Conservation (phyloP, 2,113 vertebrate species). For the Corythaeola cristata region DNA sequence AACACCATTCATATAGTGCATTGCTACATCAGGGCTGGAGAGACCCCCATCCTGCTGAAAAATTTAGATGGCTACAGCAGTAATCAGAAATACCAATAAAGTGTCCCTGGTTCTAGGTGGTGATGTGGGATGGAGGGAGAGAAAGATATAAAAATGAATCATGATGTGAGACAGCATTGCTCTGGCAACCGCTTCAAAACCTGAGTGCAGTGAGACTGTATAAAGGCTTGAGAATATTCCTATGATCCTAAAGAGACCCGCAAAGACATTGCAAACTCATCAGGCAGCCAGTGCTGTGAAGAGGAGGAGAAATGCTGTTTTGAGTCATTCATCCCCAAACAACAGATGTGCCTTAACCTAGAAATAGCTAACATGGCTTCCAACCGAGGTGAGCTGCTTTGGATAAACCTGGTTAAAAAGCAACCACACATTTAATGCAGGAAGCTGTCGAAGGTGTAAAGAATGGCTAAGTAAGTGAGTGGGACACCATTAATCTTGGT, state of each 20-base stretch:
- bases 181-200: slow-evolving; percentile 78
- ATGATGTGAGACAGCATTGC: slow-evolving; percentile 77
- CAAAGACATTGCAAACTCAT: slow-evolving; percentile 66
- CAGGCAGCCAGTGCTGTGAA: neutral
- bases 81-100: slow-evolving; percentile 86
- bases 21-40: slow-evolving; percentile 71
- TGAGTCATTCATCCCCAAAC: slow-evolving; percentile 48
- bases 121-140: slow-evolving; percentile 79
- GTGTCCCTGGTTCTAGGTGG: slow-evolving; percentile 76
- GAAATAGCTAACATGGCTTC: slow-evolving; percentile 21
- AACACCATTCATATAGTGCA: slow-evolving; percentile 40
- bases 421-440: slow-evolving; percentile 22
- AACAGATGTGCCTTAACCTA: slow-evolving; percentile 31
- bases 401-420: slow-evolving; percentile 66
- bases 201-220: slow-evolving; percentile 62
- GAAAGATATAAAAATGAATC: slow-evolving; percentile 85
- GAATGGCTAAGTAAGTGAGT: slow-evolving; percentile 79
- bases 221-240: slow-evolving; percentile 74
- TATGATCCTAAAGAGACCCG: slow-evolving; percentile 68
- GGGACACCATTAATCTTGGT: slow-evolving; percentile 81
- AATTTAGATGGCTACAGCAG: slow-evolving; percentile 80
- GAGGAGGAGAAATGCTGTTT: slow-evolving; percentile 49
- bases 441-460: slow-evolving; percentile 74
- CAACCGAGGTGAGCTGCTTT: slow-evolving; percentile 32
- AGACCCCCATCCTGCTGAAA: slow-evolving; percentile 77